Evolutionary conservation across 2,888 invertebrate species (phyloP).

Genomic region (Dasypogon diadema): DNA sequence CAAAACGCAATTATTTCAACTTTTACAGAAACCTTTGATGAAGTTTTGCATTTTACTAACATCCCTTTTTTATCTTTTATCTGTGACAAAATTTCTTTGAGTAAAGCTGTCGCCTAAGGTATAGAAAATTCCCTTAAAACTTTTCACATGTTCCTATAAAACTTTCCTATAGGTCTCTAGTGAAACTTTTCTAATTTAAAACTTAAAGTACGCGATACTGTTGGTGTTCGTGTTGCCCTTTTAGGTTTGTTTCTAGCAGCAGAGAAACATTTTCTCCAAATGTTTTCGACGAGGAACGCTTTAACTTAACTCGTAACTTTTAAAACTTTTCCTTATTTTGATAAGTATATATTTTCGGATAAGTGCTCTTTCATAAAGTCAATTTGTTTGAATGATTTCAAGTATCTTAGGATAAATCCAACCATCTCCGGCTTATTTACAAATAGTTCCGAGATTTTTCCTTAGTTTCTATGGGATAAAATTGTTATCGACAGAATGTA

Average conservation of each 20-base stretch:
- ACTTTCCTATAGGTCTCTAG: constrained; percentile 40
- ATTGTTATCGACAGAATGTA: too few relatives aligned
- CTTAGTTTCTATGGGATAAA: too few relatives aligned
- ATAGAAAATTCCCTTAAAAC: constrained; percentile 49
- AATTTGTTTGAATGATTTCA: constrained; percentile 37
- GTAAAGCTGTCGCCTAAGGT: constrained; percentile 43
- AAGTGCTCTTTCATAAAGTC: constrained; percentile 43
- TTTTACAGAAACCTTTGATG: constrained; percentile 20
- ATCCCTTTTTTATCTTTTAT: constrained; percentile 32
- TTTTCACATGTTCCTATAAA: constrained; percentile 49
- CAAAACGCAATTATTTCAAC: background rate
- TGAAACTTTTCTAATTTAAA: constrained; percentile 50
- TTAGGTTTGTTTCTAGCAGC: constrained; percentile 25
- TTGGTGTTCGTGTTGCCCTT: constrained; percentile 4
- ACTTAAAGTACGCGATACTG: constrained; percentile 46
- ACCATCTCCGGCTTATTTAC: too few relatives aligned
- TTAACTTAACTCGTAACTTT: constrained; percentile 38
- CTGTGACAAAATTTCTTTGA: constrained; percentile 32
- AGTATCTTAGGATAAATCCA: background rate
- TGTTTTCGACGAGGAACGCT: constrained; percentile 39
- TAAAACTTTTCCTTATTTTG: constrained; percentile 43
- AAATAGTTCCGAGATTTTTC: too few relatives aligned
- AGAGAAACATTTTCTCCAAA: constrained; percentile 48
- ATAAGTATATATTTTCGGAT: constrained; percentile 39
- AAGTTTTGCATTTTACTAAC: constrained; percentile 17